These are phyloP conservation scores for Eublepharis macularius DNA, from an alignment of 2,113 vertebrate species.

Conservation along the genomic window DNA sequence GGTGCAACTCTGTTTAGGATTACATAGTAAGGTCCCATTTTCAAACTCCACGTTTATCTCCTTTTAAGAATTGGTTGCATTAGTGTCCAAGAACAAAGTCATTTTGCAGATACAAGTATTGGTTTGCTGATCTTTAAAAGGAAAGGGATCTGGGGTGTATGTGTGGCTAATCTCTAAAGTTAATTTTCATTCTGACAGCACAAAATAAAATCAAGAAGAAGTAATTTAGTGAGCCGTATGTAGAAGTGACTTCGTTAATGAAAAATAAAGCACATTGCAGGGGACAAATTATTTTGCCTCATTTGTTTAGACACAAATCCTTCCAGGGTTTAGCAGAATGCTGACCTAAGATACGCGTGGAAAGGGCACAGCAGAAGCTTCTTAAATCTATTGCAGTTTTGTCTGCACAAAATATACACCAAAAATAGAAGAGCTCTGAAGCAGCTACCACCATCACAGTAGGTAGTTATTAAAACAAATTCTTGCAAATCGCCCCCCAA, in stretches of 20 bases:
- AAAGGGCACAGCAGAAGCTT: background rate
- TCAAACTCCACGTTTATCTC: background rate
- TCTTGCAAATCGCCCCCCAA: background rate
- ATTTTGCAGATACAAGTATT: background rate
- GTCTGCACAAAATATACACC: background rate
- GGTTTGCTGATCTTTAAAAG: background rate
- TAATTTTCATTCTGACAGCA: background rate
- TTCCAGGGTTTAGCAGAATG: background rate
- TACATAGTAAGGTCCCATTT: no score
- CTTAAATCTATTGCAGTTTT: background rate
- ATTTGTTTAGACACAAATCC: background rate
- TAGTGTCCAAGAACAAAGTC: background rate
- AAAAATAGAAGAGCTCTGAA: background rate
- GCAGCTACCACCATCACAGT: constrained; percentile 14
- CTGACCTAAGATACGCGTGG: background rate
- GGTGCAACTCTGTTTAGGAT: no score
- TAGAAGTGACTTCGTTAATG: constrained; percentile 1
- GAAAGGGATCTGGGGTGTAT: no score
- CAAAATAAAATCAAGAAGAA: background rate
- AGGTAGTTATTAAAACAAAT: constrained; percentile 20
- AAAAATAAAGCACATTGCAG: background rate
- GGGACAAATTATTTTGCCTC: constrained; percentile 20
- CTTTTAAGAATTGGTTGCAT: background rate
- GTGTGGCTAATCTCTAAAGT: background rate
- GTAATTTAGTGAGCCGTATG: background rate